Base-by-base conservation (phyloP, 2,888 invertebrate species). In the Drosophila mulleri region DNA sequence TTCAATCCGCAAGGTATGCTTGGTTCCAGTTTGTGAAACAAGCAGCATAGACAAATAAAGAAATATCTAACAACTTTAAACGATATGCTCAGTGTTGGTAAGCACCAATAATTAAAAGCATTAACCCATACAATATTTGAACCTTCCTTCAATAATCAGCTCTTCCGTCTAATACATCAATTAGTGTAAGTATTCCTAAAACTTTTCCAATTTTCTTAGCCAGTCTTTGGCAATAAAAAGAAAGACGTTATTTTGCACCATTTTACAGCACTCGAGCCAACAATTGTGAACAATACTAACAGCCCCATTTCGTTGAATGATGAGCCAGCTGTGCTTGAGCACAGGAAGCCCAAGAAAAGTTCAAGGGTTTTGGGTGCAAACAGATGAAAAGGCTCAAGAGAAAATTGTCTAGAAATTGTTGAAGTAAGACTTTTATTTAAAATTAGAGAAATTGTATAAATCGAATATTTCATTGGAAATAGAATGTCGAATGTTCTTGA, bases 291-390 rank as follows among this genome's bases (percentile, higher is more conserved):
- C 32, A 35, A 20, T 50, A 14, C 18, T 50, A 35, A 35, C 50
- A 14, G 50, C 26, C 39, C 39, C 37, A 39, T 54, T 54, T 54
- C 53, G 37, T 39, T 54, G 23, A n/a, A 39, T 26, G 39, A 54
- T 39, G 53, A 54, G 37, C 26, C 50, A 54, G 39, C 39, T 39
- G n/a, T 32, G 50, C 50, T 18, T 18, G 50, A 32, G 18, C 35
- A 14, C 32, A 35, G 4, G 32, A 50, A 50, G 14, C 32, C 2
- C 18, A 35, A 50, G 18, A 35, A 50, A 50, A 50, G 50, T 14
- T 50, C 35, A 20, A 50, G 32, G 32, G 18, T 14, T 50, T 44
- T 50, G 18, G 20, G 32, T 3, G 35, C 29, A n/a, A 18, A 12
- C 50, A 50, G 32, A 18, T 35, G 50, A 7, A 18, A 5, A 29